Percentiles rank a stretch among this genome's conserved stretches.
Evolutionary conservation across 2,113 vertebrate genomes (phyloP).

Genomic region (Cichladusa arquata): DNA sequence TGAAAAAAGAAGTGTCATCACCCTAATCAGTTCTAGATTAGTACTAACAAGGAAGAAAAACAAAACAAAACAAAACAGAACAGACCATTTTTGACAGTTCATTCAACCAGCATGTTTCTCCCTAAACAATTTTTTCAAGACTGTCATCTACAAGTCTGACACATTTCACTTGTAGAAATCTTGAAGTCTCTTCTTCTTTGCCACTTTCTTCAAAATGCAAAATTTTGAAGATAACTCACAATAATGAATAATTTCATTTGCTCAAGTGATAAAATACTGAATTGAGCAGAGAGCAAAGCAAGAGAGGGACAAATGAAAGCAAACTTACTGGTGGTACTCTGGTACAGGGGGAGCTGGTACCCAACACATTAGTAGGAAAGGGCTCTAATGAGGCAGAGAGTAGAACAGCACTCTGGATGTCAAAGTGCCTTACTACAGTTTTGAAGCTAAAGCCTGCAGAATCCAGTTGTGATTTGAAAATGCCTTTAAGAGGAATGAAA

Average conservation of each 20-base stretch:
- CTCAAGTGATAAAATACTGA: background rate
- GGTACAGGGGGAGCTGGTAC: background rate
- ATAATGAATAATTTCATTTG: background rate
- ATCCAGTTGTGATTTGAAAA: background rate
- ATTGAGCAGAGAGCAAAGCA: background rate
- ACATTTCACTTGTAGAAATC: background rate
- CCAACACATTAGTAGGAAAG: background rate
- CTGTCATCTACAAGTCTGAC: accelerated
- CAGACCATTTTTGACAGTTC: background rate
- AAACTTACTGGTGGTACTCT: background rate
- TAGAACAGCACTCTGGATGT: background rate
- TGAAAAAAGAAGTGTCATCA: background rate
- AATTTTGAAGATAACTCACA: background rate
- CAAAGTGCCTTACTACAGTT: background rate
- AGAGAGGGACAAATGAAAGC: background rate
- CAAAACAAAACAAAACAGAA: accelerated
- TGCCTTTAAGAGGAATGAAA: background rate
- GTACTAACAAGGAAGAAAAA: background rate
- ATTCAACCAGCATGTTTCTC: background rate
- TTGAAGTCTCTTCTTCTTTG: background rate
- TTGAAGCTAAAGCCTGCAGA: background rate
- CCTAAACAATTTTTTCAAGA: background rate
- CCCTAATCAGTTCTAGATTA: background rate
- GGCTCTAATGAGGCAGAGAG: background rate
- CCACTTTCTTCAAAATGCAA: background rate